phyloP scores from a whole-genome alignment of 2,113 vertebrate species.

The Carettochelys insculpta region DNA sequence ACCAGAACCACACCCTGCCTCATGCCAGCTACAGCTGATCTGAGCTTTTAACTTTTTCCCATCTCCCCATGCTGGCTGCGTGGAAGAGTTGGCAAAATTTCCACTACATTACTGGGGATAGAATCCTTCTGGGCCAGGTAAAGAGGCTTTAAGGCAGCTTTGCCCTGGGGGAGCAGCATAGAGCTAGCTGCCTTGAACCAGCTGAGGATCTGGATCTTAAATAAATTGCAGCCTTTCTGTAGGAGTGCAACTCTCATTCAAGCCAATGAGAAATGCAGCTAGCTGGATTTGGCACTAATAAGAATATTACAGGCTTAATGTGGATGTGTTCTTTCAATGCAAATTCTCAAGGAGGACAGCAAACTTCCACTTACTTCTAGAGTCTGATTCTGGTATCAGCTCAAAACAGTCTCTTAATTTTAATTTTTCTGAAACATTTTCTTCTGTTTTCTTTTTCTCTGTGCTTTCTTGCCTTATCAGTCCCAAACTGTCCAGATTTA shows the following conservation, averaged over 20 bases:
- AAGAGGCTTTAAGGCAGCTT: background rate
- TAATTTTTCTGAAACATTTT: background rate
- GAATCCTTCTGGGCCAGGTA: background rate
- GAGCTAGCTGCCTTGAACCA: background rate
- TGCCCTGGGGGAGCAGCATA: background rate
- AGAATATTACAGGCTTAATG: background rate
- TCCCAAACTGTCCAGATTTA: conserved; percentile 37
- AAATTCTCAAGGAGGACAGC: background rate
- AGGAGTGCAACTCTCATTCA: background rate
- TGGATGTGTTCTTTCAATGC: background rate
- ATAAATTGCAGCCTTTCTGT: background rate
- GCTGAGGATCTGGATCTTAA: background rate
- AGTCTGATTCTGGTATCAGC: background rate
- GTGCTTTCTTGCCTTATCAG: background rate
- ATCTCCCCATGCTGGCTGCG: background rate
- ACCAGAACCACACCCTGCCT: background rate
- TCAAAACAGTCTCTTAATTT: background rate
- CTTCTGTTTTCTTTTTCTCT: background rate
- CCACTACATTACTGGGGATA: background rate
- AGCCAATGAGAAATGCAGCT: too few relatives aligned
- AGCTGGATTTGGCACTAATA: background rate
- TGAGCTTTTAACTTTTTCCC: background rate
- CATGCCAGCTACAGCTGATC: too few relatives aligned
- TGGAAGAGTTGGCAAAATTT: background rate
- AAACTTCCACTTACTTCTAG: background rate